Conservation (phyloP, 1,140 invertebrate genomes). For the Pachyrhynchus sulphureomaculatus region DNA sequence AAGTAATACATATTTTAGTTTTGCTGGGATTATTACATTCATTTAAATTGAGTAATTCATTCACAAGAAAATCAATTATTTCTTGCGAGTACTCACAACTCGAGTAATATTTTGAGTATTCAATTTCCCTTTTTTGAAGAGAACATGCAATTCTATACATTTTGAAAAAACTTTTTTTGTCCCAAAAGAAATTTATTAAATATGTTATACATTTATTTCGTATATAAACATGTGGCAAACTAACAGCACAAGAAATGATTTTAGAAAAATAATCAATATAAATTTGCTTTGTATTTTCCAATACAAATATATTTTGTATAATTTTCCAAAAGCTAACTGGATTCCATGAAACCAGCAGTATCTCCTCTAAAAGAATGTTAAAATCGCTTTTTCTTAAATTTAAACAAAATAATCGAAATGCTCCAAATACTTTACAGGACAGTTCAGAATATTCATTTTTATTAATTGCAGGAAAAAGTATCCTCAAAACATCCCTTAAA, state of each 20-base stretch:
- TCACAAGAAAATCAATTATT: not conserved
- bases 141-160: constrained; percentile 1
- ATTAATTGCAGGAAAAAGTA: constrained; percentile 33
- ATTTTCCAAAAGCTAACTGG: constrained; percentile 31
- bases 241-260: constrained; percentile 2
- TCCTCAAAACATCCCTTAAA: constrained; percentile 6
- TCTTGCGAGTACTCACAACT: not conserved
- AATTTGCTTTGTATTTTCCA: not conserved
- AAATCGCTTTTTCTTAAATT: constrained; percentile 8
- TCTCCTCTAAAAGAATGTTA: constrained; percentile 23
- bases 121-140: not conserved
- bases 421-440: constrained; percentile 16
- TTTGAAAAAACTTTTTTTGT: constrained; percentile 4
- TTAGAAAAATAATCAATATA: constrained; percentile 11
- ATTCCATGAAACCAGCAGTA: constrained; percentile 30
- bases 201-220: constrained; percentile 24
- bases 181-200: constrained; percentile 8
- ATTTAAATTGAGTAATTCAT: constrained; percentile 1
- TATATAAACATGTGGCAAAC: constrained; percentile 29
- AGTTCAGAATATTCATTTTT: constrained; percentile 27
- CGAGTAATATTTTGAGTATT: not conserved
- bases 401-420: constrained; percentile 23
- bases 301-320: constrained; percentile 14
- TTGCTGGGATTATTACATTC: not conserved
- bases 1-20: constrained; percentile 2